Base-by-base conservation (phyloP, 2,797 vertebrate genomes). In the Pseudomugil tenellus region DNA sequence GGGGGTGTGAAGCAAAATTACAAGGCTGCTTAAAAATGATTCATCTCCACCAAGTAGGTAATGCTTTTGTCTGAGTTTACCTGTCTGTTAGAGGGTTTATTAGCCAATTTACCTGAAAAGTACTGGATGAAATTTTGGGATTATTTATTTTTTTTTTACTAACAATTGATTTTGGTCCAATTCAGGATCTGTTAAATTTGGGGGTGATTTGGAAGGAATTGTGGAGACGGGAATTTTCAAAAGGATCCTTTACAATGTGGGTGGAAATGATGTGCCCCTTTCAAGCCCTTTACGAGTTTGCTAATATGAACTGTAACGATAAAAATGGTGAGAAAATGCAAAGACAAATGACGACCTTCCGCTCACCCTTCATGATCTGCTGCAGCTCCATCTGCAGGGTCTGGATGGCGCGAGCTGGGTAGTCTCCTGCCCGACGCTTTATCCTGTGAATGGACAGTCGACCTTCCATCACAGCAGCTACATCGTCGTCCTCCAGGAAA, bases 381-480 rank as follows among this genome's bases (percentile, higher is more conserved):
- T 99, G 96, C 12, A 99, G 95, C 65, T 99, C 98, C 96, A 99
- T 98, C 93, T 98, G 98, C 81, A 99, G 92, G 63, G 98, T 99
- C 82, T 99, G 97, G 76, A 99, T 97, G 13, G 97, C 98, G 0
- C 98, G 94, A 0, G 96, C 95, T 0, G 97, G 95, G 85, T 97
- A 96, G 78, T 99, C 98, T 0, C 95, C 96, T 0, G 92, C 96
- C 0, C 90, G 96, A 63, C 98, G 96, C 77, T 96, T 99, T 74
- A 99, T 97, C 49, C 98, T 94, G 87, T 99, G 98, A 87, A 99
- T 99, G 84, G 98, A 98, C 64, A 99, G 95, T 0, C 97, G 94
- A 0, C 98, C 98, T 0, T 98, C 96, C 3, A 91, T 91, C 77
- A 98, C 96, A 0, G 97, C 98, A 0, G 98, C 98, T n/a, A 99